Evolutionary conservation across 2,888 invertebrate genomes (phyloP), one percentile per base, ranked within the genome.

Genomic region (Andrena camellia): DNA sequence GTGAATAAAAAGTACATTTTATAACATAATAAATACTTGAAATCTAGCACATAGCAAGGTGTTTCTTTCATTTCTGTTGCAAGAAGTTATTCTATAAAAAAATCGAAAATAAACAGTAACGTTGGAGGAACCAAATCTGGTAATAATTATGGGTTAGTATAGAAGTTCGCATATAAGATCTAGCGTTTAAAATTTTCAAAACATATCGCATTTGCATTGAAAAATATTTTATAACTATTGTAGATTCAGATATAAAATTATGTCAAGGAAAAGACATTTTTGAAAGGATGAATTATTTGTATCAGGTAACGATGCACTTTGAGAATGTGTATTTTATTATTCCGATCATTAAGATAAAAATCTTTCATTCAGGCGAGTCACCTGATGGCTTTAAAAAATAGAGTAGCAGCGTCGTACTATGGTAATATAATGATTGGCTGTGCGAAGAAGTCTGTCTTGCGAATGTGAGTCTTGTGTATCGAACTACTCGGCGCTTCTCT

Each of bases 241-340:
- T 52, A 89, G 90, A 75, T 31, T 69, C 78, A 13, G 88, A 89
- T n/a, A 62, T 71, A 54, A 96, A 95, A 90, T 95, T 95, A 93
- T 96, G 96, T 79, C 95, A 95, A 89, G 96, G 96, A 75, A 96
- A 96, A 91, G 96, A 96, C 92, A 95, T 95, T 31, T 96, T 97
- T 90, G 96, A 96, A 90, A 94, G 97, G 78, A 96, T 97, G 92
- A 97, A 97, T 93, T 97, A 95, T 91, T 94, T 97, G 31, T 96
- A 96, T 92, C 97, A 97, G 94, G 96, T 96, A 94, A 79, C 62
- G 20, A 70, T 63, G 63, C 17, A 72, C 10, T 59, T 68, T 5
- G 0, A n/a, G 23, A 35, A 13, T 50, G 60, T 5, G 48, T 69
- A 50, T 48, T 64, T n/a, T 54, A 23, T 57, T 64, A 13, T 52